Conservation (phyloP, 2,888 invertebrate species). For the Hylaea fasciaria region DNA sequence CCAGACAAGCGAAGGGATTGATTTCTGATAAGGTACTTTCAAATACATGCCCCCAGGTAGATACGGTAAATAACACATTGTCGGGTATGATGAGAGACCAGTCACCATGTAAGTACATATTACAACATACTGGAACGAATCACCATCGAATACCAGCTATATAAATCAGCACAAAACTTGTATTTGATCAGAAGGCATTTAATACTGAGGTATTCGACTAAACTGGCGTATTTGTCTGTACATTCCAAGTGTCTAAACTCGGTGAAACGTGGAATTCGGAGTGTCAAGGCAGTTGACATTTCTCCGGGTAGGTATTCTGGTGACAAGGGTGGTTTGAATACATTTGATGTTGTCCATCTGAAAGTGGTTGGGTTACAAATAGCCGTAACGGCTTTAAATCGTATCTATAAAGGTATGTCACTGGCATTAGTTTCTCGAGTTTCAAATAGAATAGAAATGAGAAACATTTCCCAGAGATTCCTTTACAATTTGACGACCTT, state of each 20-base stretch:
- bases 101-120: not conserved
- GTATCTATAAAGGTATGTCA: constrained; percentile 17
- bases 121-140: constrained; percentile 6
- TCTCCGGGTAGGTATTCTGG: constrained; percentile 42
- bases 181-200: constrained; percentile 53
- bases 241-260: constrained; percentile 54
- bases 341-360: constrained; percentile 38
- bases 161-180: constrained; percentile 34
- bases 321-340: constrained; percentile 48
- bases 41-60: not conserved
- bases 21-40: constrained; percentile 9
- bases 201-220: constrained; percentile 52
- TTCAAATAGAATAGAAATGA: constrained; percentile 11
- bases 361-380: constrained; percentile 30
- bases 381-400: constrained; percentile 14
- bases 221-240: constrained; percentile 53
- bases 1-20: constrained; percentile 4
- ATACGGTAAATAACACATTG: not conserved
- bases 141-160: constrained; percentile 25
- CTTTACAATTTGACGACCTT: constrained; percentile 12
- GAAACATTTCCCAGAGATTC: constrained; percentile 11
- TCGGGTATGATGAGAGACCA: not conserved
- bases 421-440: constrained; percentile 8
- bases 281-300: constrained; percentile 56
- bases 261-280: constrained; percentile 54